Evolutionary conservation across 2,113 vertebrate genomes (phyloP).

Genomic region (Sphaerodactylus townsendi): DNA sequence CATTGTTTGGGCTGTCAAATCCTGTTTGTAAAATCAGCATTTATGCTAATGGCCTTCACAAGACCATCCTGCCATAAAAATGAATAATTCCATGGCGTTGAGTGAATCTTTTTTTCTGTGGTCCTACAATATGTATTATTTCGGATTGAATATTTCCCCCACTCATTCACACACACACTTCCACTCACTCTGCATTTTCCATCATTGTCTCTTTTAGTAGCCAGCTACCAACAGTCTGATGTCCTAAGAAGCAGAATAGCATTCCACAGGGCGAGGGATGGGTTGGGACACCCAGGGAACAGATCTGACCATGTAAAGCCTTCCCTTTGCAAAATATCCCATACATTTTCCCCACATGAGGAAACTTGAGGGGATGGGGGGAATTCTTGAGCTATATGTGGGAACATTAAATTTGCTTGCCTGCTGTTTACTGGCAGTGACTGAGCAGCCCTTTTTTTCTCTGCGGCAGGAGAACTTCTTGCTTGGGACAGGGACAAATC

Average conservation of each 20-base stretch:
- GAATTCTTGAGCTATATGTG: no score
- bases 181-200: no score
- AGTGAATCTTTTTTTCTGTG: background rate
- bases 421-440: background rate
- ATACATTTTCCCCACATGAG: background rate
- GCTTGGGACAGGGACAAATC: no score
- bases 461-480: no score
- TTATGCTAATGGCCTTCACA: background rate
- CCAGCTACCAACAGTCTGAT: background rate
- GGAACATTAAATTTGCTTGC: background rate
- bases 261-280: background rate
- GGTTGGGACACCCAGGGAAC: background rate
- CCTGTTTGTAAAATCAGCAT: background rate
- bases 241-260: background rate
- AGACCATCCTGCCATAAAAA: background rate
- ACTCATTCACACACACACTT: no score
- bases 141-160: no score
- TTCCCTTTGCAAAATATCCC: background rate
- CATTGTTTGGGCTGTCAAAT: background rate
- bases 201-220: background rate
- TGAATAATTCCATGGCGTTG: background rate
- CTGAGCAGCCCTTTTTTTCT: background rate
- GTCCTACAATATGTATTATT: no score
- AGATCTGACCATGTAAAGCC: background rate
- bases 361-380: background rate